A percentile compares a stretch with the other conserved stretches of the same genome.
Evolutionary conservation across 92 coral and sea anemone species (phyloP).

Genomic region (Nematostella vectensis): DNA sequence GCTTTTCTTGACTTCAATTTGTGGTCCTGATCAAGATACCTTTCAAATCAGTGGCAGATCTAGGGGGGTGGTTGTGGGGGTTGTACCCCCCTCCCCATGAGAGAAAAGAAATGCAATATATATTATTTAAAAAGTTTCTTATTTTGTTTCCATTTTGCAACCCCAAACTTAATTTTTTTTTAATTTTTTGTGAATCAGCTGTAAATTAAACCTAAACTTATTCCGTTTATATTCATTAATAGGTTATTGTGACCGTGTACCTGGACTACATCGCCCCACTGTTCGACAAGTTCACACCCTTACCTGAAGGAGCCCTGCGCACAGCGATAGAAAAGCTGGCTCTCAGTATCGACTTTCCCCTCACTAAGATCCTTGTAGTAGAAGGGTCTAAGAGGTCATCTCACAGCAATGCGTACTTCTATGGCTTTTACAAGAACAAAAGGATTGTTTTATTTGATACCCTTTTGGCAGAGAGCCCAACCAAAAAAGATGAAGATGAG

Average conservation of each 20-base stretch:
- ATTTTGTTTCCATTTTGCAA: no score
- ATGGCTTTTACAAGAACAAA: constrained; percentile 96
- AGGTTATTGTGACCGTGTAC: constrained; percentile 81
- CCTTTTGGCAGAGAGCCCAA: constrained; percentile 72
- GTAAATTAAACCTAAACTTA: no score
- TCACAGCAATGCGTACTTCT: constrained; percentile 95
- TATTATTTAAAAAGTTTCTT: no score
- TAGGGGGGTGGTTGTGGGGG: no score
- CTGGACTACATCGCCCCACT: constrained; percentile 94
- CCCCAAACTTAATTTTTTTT: no score
- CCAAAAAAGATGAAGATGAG: constrained; percentile 38
- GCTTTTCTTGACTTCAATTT: no score
- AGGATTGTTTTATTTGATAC: constrained; percentile 93
- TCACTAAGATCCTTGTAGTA: constrained; percentile 80
- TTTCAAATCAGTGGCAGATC: no score
- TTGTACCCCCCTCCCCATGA: no score
- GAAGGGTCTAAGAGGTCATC: constrained; percentile 94
- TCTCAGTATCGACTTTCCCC: constrained; percentile 71
- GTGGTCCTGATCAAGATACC: no score
- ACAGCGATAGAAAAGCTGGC: constrained; percentile 80
- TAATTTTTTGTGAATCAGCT: no score
- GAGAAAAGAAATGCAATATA: no score
- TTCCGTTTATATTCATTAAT: no score
- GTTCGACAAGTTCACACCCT: constrained; percentile 93
- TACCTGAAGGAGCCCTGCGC: constrained; percentile 77